Evolutionary conservation across 2,888 invertebrate genomes (phyloP).

Genomic region (Calliphora vomitoria): DNA sequence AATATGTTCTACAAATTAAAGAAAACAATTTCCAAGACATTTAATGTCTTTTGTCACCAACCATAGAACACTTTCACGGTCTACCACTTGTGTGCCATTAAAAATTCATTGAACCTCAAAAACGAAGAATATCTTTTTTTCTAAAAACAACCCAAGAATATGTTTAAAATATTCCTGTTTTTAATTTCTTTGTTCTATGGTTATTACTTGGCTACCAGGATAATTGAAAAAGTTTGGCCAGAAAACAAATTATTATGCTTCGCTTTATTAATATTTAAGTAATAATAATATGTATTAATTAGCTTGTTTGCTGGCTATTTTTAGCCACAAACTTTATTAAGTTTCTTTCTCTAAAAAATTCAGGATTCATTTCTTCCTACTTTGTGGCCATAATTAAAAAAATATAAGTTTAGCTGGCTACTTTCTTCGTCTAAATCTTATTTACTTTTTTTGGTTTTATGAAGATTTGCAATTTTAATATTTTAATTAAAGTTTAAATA

Average conservation of each 20-base stretch:
- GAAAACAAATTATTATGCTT: constrained; percentile 51
- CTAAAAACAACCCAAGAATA: background rate
- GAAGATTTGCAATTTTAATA: constrained; percentile 68
- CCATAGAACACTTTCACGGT: constrained; percentile 69
- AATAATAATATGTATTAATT: constrained; percentile 69
- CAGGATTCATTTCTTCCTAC: constrained; percentile 50
- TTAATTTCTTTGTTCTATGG: constrained; percentile 36
- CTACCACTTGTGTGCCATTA: constrained; percentile 67
- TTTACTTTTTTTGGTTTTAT: background rate
- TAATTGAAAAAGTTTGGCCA: constrained; percentile 70
- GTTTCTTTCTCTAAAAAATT: constrained; percentile 18
- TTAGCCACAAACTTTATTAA: constrained; percentile 43
- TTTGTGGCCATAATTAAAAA: constrained; percentile 67
- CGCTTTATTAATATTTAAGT: constrained; percentile 64
- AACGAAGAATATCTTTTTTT: constrained; percentile 33
- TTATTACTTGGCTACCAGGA: constrained; percentile 8
- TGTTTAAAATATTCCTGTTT: constrained; percentile 2
- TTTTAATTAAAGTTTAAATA: constrained; percentile 69
- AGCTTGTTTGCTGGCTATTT: constrained; percentile 30
- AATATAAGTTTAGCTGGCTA: constrained; percentile 38
- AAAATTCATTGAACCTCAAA: constrained; percentile 70
- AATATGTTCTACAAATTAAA: background rate
- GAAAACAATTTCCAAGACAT: constrained; percentile 20
- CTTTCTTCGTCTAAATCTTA: constrained; percentile 38
- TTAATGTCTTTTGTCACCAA: constrained; percentile 61